Evolutionary conservation across 2,797 vertebrate genomes (phyloP).

Genomic region (Halcyon leucocephala): DNA sequence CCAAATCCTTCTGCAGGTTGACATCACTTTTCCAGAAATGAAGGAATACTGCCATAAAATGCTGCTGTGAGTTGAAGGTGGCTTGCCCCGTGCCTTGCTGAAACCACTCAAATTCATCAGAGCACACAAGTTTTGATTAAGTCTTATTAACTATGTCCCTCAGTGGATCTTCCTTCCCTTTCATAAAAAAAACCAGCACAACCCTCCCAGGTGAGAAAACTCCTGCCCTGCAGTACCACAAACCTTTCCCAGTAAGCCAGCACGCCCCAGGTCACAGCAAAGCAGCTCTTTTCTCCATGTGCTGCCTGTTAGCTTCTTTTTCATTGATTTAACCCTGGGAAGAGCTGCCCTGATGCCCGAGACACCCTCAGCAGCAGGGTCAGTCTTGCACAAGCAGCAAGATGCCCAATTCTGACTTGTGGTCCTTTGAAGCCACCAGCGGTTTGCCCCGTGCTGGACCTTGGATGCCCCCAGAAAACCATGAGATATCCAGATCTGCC

Average conservation of each 20-base stretch:
- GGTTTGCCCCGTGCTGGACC: background rate
- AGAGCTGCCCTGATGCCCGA: background rate
- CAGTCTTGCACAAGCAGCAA: background rate
- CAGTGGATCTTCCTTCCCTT: background rate
- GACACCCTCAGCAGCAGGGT: background rate
- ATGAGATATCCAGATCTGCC: no score
- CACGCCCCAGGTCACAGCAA: accelerated
- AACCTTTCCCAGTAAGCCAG: background rate
- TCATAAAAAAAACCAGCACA: accelerated
- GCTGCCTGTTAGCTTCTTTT: background rate
- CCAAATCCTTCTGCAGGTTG: background rate
- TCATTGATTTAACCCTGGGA: accelerated
- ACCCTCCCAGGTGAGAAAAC: background rate
- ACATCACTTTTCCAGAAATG: background rate
- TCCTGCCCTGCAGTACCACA: accelerated
- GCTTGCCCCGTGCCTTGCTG: background rate
- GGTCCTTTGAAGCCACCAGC: accelerated
- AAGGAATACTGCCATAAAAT: background rate
- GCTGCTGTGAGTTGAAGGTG: accelerated
- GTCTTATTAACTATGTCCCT: background rate
- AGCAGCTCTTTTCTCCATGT: background rate
- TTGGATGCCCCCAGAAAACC: background rate
- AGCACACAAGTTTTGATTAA: background rate
- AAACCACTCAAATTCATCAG: background rate
- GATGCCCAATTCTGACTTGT: accelerated